Base-by-base conservation (phyloP, 1,140 invertebrate species). In the Drosophila lini region DNA sequence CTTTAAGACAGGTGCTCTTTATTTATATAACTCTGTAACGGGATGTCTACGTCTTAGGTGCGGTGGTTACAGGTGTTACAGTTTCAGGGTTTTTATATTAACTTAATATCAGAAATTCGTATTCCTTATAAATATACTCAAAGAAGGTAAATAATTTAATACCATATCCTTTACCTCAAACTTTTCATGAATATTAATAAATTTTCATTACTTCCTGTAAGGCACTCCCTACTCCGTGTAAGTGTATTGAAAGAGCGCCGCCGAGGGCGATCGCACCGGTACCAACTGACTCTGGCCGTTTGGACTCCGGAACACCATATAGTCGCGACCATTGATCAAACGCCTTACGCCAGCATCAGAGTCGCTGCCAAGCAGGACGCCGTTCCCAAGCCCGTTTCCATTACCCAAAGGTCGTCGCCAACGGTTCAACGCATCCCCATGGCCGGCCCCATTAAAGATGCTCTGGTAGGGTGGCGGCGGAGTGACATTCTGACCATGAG, bases 261-360 rank as follows among this genome's bases (percentile, higher is more conserved):
- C 95, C 5, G 96, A 96, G 0, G 95, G 95, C 7, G 95, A 94
- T 77, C 95, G 92, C 0, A 95, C 93, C 2, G 96, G 96, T 64
- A 96, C 94, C 28, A 96, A 92, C 71, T 94, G 94, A 10, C 92
- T 94, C 19, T 94, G 94, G 0, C 95, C 95, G 45, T 93, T 92
- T 3, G 92, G 89, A 28, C 94, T 93, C 7, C 94, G 93, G 22
- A 95, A 92, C 0, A 96, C 94, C 82, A 95, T 95, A 92, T 96
- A 96, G 80, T 96, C 95, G 55, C 95, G 93, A 3, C 96, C 96
- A 75, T 97, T 96, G n/a, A 96, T 95, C 13, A 94, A 92, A 59
- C 94, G 93, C 59, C 92, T 94, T 7, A 90, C 77, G 2, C 86
- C 91, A 9, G 31, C 25, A 32, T 67, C 58, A n/a, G 79, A 42